These are phyloP conservation scores for Fregetta grallaria DNA, from an alignment of 2,113 vertebrate species.

Conservation along the genomic window DNA sequence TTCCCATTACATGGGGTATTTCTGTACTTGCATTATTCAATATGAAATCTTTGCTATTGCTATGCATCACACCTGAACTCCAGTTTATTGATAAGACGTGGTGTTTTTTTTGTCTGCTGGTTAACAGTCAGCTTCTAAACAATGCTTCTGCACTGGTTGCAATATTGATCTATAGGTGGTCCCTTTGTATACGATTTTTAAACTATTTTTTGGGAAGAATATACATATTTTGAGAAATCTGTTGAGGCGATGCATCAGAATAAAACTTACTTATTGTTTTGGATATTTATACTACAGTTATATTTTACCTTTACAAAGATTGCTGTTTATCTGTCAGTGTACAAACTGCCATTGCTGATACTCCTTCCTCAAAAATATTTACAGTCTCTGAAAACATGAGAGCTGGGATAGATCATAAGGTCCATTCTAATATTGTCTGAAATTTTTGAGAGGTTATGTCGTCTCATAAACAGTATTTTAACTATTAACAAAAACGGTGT, in stretches of 20 bases:
- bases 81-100: not conserved
- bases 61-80: not conserved
- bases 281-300: not conserved
- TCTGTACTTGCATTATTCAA: not conserved
- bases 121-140: not conserved
- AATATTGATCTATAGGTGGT: not conserved
- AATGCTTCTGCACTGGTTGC: not conserved
- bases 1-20: not conserved
- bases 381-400: not conserved
- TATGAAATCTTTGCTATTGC: not conserved
- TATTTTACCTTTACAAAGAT: not conserved
- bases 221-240: not conserved
- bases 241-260: not conserved
- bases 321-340: not conserved
- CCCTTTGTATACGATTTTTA: not conserved
- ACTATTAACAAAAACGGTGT: not conserved
- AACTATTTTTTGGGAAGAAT: not conserved
- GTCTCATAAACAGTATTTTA: not conserved
- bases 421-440: not conserved
- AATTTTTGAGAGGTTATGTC: not conserved
- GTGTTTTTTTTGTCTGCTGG: not conserved
- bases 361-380: not conserved
- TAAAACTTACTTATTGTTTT: not conserved
- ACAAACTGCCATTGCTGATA: not conserved
- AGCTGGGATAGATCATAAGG: not conserved